Conservation (phyloP, 2,797 vertebrate species). For the Peromyscus aztecus region DNA sequence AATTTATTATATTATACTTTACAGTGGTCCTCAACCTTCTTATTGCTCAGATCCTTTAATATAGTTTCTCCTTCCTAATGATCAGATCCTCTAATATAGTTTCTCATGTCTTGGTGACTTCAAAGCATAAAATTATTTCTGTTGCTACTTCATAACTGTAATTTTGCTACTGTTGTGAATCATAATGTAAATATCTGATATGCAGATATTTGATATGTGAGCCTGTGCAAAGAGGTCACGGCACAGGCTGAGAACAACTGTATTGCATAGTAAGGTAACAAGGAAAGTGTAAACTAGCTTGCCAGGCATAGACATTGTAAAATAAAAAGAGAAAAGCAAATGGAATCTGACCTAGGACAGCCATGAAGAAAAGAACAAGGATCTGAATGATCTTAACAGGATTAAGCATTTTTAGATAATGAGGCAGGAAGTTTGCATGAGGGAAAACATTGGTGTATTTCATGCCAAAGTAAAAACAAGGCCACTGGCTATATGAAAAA, state of each 20-base stretch:
- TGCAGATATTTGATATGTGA: background rate
- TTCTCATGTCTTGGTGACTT: background rate
- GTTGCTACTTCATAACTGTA: background rate
- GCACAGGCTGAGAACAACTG: background rate
- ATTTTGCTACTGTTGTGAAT: background rate
- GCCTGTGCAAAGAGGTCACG: background rate
- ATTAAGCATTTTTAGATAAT: slow-evolving; percentile 26
- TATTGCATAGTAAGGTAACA: background rate
- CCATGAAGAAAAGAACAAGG: background rate
- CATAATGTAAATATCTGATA: background rate
- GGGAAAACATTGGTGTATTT: background rate
- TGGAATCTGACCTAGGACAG: background rate
- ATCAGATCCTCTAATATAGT: background rate
- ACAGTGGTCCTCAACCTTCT: background rate
- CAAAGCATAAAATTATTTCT: background rate
- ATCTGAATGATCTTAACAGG: background rate
- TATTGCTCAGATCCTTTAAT: background rate
- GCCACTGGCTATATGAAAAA: background rate
- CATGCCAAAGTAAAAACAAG: background rate
- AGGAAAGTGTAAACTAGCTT: slow-evolving; percentile 29
- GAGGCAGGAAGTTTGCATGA: background rate
- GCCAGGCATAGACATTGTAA: background rate
- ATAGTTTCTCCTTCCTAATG: background rate
- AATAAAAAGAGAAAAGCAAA: background rate
- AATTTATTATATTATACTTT: background rate